A percentile compares a stretch with the other conserved stretches of the same genome.
These are phyloP conservation scores for Macaria liturata DNA, from an alignment of 2,888 invertebrate species.

Conservation along the genomic window DNA sequence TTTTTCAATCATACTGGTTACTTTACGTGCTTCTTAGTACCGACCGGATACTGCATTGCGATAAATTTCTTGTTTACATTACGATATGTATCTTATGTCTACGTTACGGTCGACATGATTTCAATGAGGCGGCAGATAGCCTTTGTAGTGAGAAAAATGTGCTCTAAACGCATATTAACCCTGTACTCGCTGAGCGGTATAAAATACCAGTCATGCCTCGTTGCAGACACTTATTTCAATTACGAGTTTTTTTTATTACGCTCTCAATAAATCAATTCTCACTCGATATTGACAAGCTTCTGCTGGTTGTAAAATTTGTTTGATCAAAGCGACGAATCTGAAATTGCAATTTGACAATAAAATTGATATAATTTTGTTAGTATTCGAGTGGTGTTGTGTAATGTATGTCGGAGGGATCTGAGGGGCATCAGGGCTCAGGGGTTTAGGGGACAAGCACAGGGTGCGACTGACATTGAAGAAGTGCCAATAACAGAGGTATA, in stretches of 20 bases:
- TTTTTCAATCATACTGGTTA: conserved; percentile 41
- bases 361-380: conserved; percentile 81
- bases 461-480: conserved; percentile 84
- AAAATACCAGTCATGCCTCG: background rate
- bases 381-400: conserved; percentile 74
- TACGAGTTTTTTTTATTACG: background rate
- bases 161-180: conserved; percentile 19
- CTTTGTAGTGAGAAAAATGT: conserved; percentile 34
- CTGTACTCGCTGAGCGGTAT: conserved; percentile 8
- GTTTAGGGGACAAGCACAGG: conserved; percentile 73
- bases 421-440: conserved; percentile 63
- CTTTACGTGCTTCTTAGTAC: conserved; percentile 58
- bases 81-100: conserved; percentile 45
- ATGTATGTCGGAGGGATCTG: conserved; percentile 70
- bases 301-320: conserved; percentile 3
- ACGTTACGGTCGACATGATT: conserved; percentile 46
- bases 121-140: conserved; percentile 45
- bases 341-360: conserved; percentile 74
- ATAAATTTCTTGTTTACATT: conserved; percentile 68
- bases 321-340: conserved; percentile 56
- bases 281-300: background rate
- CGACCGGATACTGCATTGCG: conserved; percentile 56
- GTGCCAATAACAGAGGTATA: conserved; percentile 84
- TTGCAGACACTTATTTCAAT: background rate
- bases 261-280: conserved; percentile 1